These are phyloP conservation scores for Gila robusta DNA, from an alignment of 2,797 vertebrate species.

Conservation along the genomic window DNA sequence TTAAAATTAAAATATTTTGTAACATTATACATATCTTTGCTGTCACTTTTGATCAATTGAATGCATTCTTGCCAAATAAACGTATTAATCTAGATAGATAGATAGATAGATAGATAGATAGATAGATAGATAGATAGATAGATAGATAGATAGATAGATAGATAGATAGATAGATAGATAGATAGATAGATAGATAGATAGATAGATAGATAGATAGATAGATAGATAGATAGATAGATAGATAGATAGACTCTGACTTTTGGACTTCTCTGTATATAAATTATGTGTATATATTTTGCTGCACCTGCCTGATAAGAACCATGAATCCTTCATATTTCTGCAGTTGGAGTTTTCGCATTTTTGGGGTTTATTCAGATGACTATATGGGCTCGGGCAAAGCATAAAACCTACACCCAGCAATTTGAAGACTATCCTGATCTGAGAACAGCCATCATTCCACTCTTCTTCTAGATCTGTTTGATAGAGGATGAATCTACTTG, in stretches of 20 bases:
- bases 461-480: conserved; percentile 72
- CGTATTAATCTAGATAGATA: no score
- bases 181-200: background rate
- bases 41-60: background rate
- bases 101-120: background rate
- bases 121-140: background rate
- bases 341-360: conserved; percentile 74
- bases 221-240: background rate
- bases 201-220: background rate
- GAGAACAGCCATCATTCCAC: conserved; percentile 76
- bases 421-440: conserved; percentile 83
- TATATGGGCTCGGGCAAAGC: conserved; percentile 80
- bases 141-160: background rate
- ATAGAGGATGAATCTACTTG: background rate
- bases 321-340: conserved; percentile 44
- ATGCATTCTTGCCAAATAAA: background rate
- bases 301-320: background rate
- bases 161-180: background rate
- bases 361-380: conserved; percentile 81
- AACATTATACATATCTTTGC: background rate
- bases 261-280: background rate
- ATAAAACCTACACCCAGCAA: conserved; percentile 80
- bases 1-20: background rate
- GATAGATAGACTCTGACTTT: background rate
- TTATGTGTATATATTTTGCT: background rate